A percentile compares a stretch with the other conserved stretches of the same genome.
These are phyloP conservation scores for Amblyopsis rosae DNA, from an alignment of 2,113 vertebrate genomes.

Conservation along the genomic window DNA sequence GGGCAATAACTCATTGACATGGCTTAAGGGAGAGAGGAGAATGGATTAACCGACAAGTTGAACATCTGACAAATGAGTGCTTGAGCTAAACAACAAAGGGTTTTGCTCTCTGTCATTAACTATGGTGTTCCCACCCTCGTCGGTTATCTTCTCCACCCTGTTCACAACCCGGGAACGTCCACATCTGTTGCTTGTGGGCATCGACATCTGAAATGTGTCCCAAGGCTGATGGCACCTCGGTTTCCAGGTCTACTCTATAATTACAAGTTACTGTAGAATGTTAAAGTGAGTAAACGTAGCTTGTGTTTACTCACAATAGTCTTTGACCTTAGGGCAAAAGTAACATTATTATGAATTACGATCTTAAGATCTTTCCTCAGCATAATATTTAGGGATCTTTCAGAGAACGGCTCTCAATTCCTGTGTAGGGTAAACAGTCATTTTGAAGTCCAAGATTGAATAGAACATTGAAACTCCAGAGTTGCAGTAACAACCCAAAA, in stretches of 20 bases:
- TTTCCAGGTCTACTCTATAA: no score
- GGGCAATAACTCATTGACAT: slow-evolving; percentile 33
- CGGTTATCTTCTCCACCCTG: slow-evolving; percentile 59
- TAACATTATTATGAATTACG: no score
- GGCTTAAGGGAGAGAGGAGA: slow-evolving; percentile 29
- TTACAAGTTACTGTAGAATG: no score
- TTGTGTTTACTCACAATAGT: no score
- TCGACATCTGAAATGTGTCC: neutral
- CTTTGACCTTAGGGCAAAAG: no score
- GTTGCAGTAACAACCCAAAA: neutral
- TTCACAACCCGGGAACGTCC: slow-evolving; percentile 54
- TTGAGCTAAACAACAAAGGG: slow-evolving; percentile 44
- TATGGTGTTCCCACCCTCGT: neutral
- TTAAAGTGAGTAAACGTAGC: no score
- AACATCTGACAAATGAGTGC: slow-evolving; percentile 52
- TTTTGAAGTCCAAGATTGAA: neutral
- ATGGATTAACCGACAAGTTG: slow-evolving; percentile 36
- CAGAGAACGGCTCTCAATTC: no score
- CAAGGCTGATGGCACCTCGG: neutral
- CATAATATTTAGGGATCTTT: no score
- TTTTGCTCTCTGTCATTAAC: neutral
- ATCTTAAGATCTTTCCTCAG: no score
- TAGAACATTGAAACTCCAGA: neutral
- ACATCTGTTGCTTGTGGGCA: neutral
- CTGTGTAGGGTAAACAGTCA: no score